These are phyloP conservation scores for Marisa cornuarietis DNA, from an alignment of 1,140 invertebrate species.

Conservation along the genomic window DNA sequence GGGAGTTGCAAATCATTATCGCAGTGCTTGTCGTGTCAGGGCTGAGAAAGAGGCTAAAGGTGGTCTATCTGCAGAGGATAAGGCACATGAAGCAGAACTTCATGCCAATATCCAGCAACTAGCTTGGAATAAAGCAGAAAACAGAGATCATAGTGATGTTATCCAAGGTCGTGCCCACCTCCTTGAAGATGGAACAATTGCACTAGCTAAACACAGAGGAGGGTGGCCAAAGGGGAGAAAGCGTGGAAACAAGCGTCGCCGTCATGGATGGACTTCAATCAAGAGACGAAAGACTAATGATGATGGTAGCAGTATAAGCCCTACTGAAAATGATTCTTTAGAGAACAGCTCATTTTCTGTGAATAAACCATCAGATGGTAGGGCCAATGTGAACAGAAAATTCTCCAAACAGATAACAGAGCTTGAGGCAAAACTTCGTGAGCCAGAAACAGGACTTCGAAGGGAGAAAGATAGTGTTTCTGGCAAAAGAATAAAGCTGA, in stretches of 20 bases:
- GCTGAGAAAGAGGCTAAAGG: constrained; percentile 37
- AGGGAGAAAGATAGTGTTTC: no score
- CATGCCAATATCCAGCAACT: constrained; percentile 40
- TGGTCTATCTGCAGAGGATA: constrained; percentile 35
- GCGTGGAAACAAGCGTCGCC: constrained; percentile 42
- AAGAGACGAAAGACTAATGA: constrained; percentile 33
- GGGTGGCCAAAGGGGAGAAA: constrained; percentile 49
- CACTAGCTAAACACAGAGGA: constrained; percentile 24
- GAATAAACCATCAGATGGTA: no score
- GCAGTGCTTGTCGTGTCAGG: constrained; percentile 43
- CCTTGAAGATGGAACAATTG: constrained; percentile 23
- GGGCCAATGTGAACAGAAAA: no score
- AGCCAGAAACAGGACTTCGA: neutral
- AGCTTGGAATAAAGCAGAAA: constrained; percentile 36
- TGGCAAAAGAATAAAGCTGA: no score
- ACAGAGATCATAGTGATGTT: constrained; percentile 34
- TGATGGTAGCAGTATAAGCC: neutral
- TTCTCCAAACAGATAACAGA: constrained; percentile 5
- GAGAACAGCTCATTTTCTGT: no score
- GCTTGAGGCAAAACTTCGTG: constrained; percentile 11
- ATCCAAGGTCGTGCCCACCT: constrained; percentile 26
- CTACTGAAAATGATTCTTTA: no score
- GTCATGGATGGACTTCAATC: constrained; percentile 42
- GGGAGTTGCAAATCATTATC: constrained; percentile 50
- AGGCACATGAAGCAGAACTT: constrained; percentile 38